Evolutionary conservation across 2,797 vertebrate species (phyloP).

Genomic region (Takifugu rubripes): DNA sequence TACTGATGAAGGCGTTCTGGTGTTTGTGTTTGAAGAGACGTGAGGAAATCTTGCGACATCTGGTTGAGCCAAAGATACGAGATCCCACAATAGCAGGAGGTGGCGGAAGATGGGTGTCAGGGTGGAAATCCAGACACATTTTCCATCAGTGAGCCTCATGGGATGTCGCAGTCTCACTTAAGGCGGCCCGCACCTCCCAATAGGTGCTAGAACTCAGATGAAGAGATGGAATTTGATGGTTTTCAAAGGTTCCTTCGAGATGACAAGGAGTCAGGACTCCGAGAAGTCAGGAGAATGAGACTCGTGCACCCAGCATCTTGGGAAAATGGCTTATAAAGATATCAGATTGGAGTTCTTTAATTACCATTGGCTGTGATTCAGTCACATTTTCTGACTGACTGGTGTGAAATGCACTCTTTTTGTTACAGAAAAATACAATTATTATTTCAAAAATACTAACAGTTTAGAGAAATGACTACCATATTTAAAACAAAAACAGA

Average conservation of each 20-base stretch:
- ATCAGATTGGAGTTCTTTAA: too few relatives aligned
- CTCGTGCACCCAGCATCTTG: conserved; percentile 24
- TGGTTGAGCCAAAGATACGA: conserved; percentile 19
- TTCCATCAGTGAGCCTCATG: conserved; percentile 38
- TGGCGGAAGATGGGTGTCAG: conserved; percentile 48
- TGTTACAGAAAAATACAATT: too few relatives aligned
- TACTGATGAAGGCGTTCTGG: conserved; percentile 20
- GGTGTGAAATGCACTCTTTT: too few relatives aligned
- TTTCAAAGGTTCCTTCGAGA: conserved; percentile 28
- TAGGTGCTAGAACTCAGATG: conserved; percentile 51
- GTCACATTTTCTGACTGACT: too few relatives aligned
- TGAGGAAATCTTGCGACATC: conserved; percentile 34
- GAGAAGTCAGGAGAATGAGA: conserved; percentile 26
- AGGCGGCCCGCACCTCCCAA: conserved; percentile 47
- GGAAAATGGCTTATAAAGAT: too few relatives aligned
- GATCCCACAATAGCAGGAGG: conserved; percentile 44
- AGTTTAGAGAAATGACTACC: too few relatives aligned
- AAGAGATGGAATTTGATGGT: conserved; percentile 30
- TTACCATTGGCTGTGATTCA: too few relatives aligned
- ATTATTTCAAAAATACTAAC: too few relatives aligned
- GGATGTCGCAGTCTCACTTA: conserved; percentile 63
- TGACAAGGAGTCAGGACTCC: conserved; percentile 43
- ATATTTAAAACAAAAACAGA: too few relatives aligned
- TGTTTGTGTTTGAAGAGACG: conserved; percentile 18
- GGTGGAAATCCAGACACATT: conserved; percentile 54